These are phyloP conservation scores for Plemyria rubiginata DNA, from an alignment of 2,888 invertebrate species.

Conservation along the genomic window DNA sequence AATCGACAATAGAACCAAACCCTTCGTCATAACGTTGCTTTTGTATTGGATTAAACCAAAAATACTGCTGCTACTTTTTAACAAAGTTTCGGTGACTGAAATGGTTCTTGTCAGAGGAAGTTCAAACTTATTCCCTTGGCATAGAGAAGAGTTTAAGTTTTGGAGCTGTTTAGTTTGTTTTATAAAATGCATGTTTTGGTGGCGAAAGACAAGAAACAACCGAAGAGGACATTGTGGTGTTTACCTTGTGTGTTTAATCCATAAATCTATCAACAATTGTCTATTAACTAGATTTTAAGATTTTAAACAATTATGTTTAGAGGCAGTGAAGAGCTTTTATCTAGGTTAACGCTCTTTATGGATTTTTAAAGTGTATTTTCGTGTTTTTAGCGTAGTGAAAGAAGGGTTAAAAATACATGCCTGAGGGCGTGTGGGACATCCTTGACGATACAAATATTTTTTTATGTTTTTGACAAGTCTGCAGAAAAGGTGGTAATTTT, in stretches of 20 bases:
- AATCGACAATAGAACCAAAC: slow-evolving; percentile 46
- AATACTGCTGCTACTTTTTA: slow-evolving; percentile 9
- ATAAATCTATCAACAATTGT: slow-evolving; percentile 60
- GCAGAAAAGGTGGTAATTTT: too few relatives aligned
- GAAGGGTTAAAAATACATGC: not conserved
- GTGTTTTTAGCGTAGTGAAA: not conserved
- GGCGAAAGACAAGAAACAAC: slow-evolving; percentile 74
- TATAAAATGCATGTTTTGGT: slow-evolving; percentile 58
- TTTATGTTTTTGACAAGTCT: too few relatives aligned
- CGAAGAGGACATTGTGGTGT: slow-evolving; percentile 62
- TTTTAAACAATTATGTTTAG: slow-evolving; percentile 23
- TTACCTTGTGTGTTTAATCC: slow-evolving; percentile 58
- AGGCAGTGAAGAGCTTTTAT: slow-evolving; percentile 4
- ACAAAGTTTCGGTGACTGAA: not conserved
- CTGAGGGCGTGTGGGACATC: too few relatives aligned
- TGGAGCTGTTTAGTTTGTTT: slow-evolving; percentile 29
- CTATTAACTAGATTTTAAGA: slow-evolving; percentile 49
- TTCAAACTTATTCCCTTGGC: slow-evolving; percentile 9
- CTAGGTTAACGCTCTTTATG: not conserved
- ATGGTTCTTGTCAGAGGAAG: slow-evolving; percentile 11
- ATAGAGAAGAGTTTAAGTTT: slow-evolving; percentile 12
- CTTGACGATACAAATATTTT: too few relatives aligned
- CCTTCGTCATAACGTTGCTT: slow-evolving; percentile 16
- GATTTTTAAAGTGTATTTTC: not conserved
- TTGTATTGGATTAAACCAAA: slow-evolving; percentile 4